Percentiles rank a stretch among this genome's conserved stretches.
These are phyloP conservation scores for Tapirus terrestris DNA, from an alignment of 2,113 vertebrate species.

Conservation along the genomic window DNA sequence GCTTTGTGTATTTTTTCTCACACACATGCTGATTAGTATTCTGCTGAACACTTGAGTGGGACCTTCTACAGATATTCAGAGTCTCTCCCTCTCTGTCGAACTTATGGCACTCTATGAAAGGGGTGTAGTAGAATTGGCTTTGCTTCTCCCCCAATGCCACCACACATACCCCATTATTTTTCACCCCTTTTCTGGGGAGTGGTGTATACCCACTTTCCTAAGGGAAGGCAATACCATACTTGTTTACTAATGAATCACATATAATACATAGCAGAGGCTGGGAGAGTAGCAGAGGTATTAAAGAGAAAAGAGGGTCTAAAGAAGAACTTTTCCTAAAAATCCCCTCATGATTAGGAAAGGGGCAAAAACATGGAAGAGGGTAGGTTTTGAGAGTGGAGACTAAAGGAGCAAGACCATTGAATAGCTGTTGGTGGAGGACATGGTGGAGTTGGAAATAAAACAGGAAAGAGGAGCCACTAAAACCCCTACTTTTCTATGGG, in stretches of 20 bases:
- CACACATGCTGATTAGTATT: background rate
- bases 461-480: background rate
- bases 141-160: accelerated
- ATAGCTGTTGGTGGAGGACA: background rate
- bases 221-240: background rate
- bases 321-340: background rate
- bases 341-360: background rate
- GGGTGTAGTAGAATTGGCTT: background rate
- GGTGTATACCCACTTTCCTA: background rate
- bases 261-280: background rate
- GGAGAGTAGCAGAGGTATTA: background rate
- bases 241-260: background rate
- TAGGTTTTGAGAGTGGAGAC: background rate
- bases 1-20: background rate
- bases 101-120: background rate
- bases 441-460: background rate
- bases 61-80: background rate
- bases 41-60: background rate
- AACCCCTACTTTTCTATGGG: background rate
- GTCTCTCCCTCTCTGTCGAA: background rate
- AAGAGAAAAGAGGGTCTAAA: background rate
- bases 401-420: background rate
- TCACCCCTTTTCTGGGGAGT: background rate
- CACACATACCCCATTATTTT: background rate
- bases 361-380: background rate